Conservation (phyloP, 2,888 invertebrate genomes). For the Drosophila phalerata region DNA sequence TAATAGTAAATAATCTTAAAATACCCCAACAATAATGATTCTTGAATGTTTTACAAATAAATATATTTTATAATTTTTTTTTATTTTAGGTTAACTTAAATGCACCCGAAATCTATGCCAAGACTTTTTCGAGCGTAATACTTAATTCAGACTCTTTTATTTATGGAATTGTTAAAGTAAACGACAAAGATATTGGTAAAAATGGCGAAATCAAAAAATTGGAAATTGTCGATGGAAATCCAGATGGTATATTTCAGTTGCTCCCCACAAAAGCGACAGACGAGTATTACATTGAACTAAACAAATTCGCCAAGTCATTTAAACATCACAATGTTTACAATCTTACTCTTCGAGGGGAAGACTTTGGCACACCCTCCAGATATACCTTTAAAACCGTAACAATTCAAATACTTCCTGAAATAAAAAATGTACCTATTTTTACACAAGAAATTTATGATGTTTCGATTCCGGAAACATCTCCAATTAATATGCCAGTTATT, state of each 20-base stretch:
- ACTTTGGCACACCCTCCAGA: conserved; percentile 92
- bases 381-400: conserved; percentile 93
- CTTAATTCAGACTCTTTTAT: conserved; percentile 94
- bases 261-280: conserved; percentile 88
- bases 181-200: conserved; percentile 93
- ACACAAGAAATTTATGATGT: conserved; percentile 95
- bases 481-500: conserved; percentile 94
- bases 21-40: no score
- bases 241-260: conserved; percentile 94
- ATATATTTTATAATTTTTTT: not conserved
- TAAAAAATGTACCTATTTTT: conserved; percentile 95
- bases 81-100: conserved; percentile 91
- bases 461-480: conserved; percentile 94
- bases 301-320: conserved; percentile 84
- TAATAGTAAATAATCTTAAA: not conserved
- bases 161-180: conserved; percentile 95
- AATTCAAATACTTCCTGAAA: conserved; percentile 92
- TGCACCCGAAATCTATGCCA: conserved; percentile 93
- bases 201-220: conserved; percentile 93
- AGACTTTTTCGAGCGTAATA: conserved; percentile 91
- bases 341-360: conserved; percentile 93
- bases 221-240: conserved; percentile 95
- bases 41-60: not conserved
- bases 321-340: conserved; percentile 92
- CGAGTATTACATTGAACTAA: conserved; percentile 92